Conservation (phyloP, 2,113 vertebrate genomes). For the Callionymus lyra region DNA sequence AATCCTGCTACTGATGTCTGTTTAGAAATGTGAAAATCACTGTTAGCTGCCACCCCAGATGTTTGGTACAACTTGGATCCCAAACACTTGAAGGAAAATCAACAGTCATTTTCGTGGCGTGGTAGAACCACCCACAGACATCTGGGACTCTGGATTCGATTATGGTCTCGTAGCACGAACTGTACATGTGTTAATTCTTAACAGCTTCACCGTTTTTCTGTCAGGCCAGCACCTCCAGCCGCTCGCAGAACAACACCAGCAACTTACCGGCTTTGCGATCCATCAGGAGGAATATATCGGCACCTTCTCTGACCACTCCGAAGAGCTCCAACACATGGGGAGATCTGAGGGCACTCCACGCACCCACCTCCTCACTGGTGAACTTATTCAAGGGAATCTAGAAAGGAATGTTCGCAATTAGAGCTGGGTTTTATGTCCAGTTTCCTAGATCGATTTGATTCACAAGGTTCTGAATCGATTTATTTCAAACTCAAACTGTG, state of each 20-base stretch:
- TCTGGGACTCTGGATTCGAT: slow-evolving; percentile 1
- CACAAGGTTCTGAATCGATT: too few species aligned
- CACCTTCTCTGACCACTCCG: slow-evolving; percentile 85
- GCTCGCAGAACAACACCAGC: slow-evolving; percentile 11
- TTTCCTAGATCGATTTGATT: too few species aligned
- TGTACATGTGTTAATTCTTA: not conserved
- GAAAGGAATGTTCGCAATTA: not conserved
- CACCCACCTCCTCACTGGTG: slow-evolving; percentile 82
- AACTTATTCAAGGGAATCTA: slow-evolving; percentile 81
- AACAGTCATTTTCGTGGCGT: slow-evolving; percentile 21
- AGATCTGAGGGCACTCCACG: slow-evolving; percentile 77
- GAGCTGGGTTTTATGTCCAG: too few species aligned
- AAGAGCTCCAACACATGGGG: slow-evolving; percentile 85
- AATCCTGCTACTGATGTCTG: not conserved
- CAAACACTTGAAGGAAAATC: slow-evolving; percentile 8
- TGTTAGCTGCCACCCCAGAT: slow-evolving; percentile 2
- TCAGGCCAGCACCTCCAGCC: too few species aligned
- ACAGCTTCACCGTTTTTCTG: not conserved
- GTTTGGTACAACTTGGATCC: slow-evolving; percentile 4
- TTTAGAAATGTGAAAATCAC: slow-evolving; percentile 5
- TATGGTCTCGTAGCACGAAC: slow-evolving; percentile 1
- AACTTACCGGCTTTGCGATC: slow-evolving; percentile 80
- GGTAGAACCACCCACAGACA: slow-evolving; percentile 16
- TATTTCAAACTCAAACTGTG: not conserved
- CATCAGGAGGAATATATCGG: slow-evolving; percentile 84